Evolutionary conservation across 2,888 invertebrate species (phyloP), one percentile per base, ranked within the genome.

Genomic region (Podotricha telesiphe): DNA sequence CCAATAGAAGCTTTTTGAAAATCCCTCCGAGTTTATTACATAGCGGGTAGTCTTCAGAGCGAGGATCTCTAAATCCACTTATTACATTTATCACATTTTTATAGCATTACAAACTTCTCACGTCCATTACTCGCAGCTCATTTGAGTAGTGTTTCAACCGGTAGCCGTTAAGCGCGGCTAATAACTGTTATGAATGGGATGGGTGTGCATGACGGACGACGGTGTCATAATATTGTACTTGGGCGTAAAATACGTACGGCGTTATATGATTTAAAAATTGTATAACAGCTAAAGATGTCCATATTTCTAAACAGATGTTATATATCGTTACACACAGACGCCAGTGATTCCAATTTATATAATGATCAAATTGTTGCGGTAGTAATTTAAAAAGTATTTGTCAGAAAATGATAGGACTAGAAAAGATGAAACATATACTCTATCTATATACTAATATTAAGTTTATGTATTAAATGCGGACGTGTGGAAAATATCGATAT

Each of bases 121-220:
- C 42, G 51, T 42, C 22, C 22, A 19, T n/a, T 15, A 28, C 51
- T 22, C 61, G 51, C 22, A 64, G 63, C 48, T 67, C 67, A 61
- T 67, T 48, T 56, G 68, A 51, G 67, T 53, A 51, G 42, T 67
- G 50, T 59, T 42, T 17, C 51, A 68, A 70, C 73, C 68, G 73
- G 73, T 69, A 73, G 73, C 70, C 50, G 70, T 61, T 69, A 67
- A 65, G 65, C 22, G 50, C 47, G 50, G 22, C 64, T 68, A 68
- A 70, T 67, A 63, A 51, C 64, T 10, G 65, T 71, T 68, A 73
- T 70, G 65, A 66, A 73, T 71, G 71, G 51, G 19, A 48, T 51
- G 40, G 59, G 17, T 58, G n/a, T 34, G 53, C 40, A 50, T 73
- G 70, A 73, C 61, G 62, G 34, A 67, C 67, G 67, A 34, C 15